Base-by-base conservation (phyloP, 1,140 invertebrate genomes). In the Trissolcus basalis region DNA sequence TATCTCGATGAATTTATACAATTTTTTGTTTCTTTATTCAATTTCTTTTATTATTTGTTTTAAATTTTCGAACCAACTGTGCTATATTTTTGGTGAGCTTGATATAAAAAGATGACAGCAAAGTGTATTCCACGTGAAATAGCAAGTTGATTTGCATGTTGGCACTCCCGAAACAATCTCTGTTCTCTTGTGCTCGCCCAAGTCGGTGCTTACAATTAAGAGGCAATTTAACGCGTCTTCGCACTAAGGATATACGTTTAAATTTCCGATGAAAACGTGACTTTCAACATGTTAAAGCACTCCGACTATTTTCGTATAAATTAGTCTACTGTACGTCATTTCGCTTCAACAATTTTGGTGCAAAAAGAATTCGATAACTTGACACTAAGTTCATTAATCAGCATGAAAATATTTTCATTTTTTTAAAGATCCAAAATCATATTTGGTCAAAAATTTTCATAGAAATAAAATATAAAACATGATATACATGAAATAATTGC, bases 181-280 rank as follows among this genome's bases (percentile, higher is more conserved):
- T 47, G 50, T 64, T 54, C 56, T 72, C 16, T 15, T 63, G 45
- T 33, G 47, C 65, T 12, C 53, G 61, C 60, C 53, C 35, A 35
- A 58, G 56, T 70, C 58, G 60, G 68, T 41, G 72, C 63, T 78
- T 73, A 80, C 76, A 82, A 81, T 84, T 82, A 82, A 83, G 81
- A 81, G 81, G 79, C 79, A 83, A 82, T 83, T 82, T 82, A 81
- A 77, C 74, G 73, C 74, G 76, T 79, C 80, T 81, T 80, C 75
- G 58, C 63, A 63, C 53, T 56, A 61, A 77, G 63, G 58, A 77
- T 47, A 63, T 45, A 27, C 19, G 63, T 71, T 71, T 74, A 54
- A 70, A 69, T 67, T 39, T 35, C 11, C 44, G 41, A 64, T 60
- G 64, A 53, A 68, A 77, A 77, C 74, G 63, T 72, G 64, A 69